Evolutionary conservation across 2,888 invertebrate genomes (phyloP).

Genomic region (Biston stratarius): DNA sequence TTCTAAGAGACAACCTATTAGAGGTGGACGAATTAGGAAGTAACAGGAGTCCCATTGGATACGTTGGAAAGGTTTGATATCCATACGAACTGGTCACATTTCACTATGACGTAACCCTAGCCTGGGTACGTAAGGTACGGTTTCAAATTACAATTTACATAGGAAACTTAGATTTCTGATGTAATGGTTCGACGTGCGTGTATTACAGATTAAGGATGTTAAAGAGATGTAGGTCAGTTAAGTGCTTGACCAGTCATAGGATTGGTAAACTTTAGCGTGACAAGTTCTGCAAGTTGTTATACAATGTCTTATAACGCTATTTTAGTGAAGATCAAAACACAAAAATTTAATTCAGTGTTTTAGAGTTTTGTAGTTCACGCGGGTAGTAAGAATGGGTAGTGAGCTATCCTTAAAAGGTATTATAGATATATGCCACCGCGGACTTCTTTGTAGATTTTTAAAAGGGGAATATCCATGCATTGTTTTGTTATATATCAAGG

Average conservation of each 20-base stretch:
- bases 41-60: neutral
- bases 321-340: too few relatives aligned
- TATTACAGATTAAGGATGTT: constrained; percentile 21
- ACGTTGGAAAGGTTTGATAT: neutral
- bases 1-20: too few relatives aligned
- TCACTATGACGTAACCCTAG: neutral
- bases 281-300: neutral
- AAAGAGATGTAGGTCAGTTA: constrained; percentile 14
- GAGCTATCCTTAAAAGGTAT: too few relatives aligned
- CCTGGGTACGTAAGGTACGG: constrained; percentile 3
- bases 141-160: constrained; percentile 27
- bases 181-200: constrained; percentile 22
- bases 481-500: too few relatives aligned
- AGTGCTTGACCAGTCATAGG: constrained; percentile 7
- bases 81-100: neutral
- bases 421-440: too few relatives aligned
- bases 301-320: neutral
- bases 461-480: too few relatives aligned
- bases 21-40: too few relatives aligned
- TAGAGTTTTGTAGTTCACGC: too few relatives aligned
- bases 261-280: neutral
- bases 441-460: too few relatives aligned
- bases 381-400: too few relatives aligned
- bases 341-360: too few relatives aligned
- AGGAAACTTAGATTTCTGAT: constrained; percentile 25